These are phyloP conservation scores for Syngnathus scovelli DNA, from an alignment of 2,113 vertebrate genomes.

Conservation along the genomic window DNA sequence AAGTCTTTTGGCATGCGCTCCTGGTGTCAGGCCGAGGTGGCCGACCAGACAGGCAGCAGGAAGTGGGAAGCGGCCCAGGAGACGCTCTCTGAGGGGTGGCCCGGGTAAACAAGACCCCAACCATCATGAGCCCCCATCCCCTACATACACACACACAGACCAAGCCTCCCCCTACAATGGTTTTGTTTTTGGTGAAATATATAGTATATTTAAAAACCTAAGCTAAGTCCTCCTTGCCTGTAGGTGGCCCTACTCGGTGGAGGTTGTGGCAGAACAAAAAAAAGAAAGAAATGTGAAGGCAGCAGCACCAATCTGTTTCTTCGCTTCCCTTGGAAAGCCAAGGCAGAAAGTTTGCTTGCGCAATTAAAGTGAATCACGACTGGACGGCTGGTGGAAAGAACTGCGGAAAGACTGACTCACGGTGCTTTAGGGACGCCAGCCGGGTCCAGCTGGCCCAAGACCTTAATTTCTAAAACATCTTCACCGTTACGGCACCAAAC, in stretches of 20 bases:
- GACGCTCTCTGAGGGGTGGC: conserved; percentile 57
- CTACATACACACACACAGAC: conserved; percentile 31
- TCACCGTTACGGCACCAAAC: conserved; percentile 42
- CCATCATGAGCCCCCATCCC: not conserved
- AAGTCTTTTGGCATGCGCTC: conserved; percentile 68
- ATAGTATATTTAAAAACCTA: too few relatives aligned
- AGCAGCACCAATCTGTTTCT: not conserved
- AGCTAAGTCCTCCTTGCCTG: too few relatives aligned
- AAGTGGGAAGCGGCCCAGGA: conserved; percentile 59
- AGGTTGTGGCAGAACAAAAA: too few relatives aligned
- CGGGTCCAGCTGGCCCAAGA: conserved; percentile 38
- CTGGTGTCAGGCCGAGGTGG: conserved; percentile 57
- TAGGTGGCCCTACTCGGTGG: too few relatives aligned
- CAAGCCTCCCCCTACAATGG: not conserved
- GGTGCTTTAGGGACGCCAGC: conserved; percentile 24
- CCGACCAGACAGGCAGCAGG: conserved; percentile 66
- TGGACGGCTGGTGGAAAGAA: conserved; percentile 13
- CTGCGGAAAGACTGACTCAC: conserved; percentile 67
- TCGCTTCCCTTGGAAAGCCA: not conserved
- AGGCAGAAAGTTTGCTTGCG: conserved; percentile 9
- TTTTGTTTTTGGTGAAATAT: too few relatives aligned
- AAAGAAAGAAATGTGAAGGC: too few relatives aligned
- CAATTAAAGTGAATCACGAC: conserved; percentile 6
- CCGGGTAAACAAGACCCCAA: conserved; percentile 61
- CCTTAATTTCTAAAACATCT: conserved; percentile 43